Evolutionary conservation across 2,113 vertebrate species (phyloP), one percentile per base, ranked within the genome.

Genomic region (Rana temporaria): DNA sequence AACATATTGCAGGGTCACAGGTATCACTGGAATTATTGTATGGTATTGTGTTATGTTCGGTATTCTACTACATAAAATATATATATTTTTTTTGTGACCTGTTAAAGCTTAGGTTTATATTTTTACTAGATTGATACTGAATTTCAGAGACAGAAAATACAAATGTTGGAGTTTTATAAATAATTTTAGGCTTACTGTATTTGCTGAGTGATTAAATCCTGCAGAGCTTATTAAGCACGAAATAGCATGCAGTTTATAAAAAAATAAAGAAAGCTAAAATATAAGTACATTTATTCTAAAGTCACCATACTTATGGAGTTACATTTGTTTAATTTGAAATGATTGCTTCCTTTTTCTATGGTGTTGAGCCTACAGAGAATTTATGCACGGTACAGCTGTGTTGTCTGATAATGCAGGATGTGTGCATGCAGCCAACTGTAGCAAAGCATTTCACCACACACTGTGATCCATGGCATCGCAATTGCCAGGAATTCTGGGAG

Each of bases 311-410:
- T 26, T 34, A 75, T 26, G n/a, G 26, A 68, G 48, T 72, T 59
- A 42, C 24, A 34, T 19, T 7, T 63, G n/a, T 76, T 76, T 83
- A 48, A 80, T 70, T 59, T 70, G 22, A 68, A 79, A 34, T 38
- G 30, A 74, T 42, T 75, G 38, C 38, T 30, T 15, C 18, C 57
- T 86, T 89, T 92, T 90, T 92, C 88, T 85, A 90, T 88, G 81
- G 89, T 90, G 90, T 91, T 91, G 89, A 90, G 82, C 91, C 90
- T 34, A 90, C 90, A 92, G 90, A 93, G 91, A 88, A 89, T 84
- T 93, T 92, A 90, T 92, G 93, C 92, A 90, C 90, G 91, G 90
- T 90, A 90, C 91, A 93, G 92, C 92, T 93, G 90, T 89, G 91
- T 90, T 91, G 78, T 57, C 87, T 92, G 93, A 91, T 91, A 90